Evolutionary conservation across 1,140 invertebrate species (phyloP).

Genomic region (Archegozetes longisetosus): DNA sequence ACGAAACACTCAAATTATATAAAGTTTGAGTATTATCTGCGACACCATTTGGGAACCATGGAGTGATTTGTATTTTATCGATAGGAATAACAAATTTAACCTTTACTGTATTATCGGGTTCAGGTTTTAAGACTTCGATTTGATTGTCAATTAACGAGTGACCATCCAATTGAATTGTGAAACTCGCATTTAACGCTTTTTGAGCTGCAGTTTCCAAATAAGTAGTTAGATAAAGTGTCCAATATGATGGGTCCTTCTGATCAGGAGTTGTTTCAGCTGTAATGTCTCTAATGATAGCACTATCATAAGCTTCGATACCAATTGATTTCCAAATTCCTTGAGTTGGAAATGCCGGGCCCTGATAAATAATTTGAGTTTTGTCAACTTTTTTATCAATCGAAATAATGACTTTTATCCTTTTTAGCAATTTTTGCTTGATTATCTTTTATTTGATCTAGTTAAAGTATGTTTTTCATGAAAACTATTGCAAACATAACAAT

Average conservation of each 20-base stretch:
- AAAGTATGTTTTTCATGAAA: too few species aligned
- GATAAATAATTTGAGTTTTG: too few species aligned
- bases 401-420: too few species aligned
- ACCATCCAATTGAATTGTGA: background rate
- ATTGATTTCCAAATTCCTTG: conserved; percentile 64
- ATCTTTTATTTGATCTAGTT: too few species aligned
- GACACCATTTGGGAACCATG: conserved; percentile 11
- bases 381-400: too few species aligned
- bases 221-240: background rate
- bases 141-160: background rate
- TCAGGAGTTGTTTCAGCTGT: conserved; percentile 21
- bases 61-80: background rate
- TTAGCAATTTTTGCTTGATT: too few species aligned
- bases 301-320: conserved; percentile 30
- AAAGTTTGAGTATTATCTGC: background rate
- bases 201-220: background rate
- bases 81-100: background rate
- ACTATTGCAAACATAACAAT: too few species aligned
- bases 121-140: background rate
- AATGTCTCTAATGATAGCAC: conserved; percentile 34
- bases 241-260: background rate
- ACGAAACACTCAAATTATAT: conserved; percentile 16
- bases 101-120: background rate
- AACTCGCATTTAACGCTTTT: background rate
- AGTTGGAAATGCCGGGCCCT: conserved; percentile 70